A percentile compares a stretch with the other conserved stretches of the same genome.
Conservation (phyloP, 2,113 vertebrate genomes). For the Callocephalon fimbriatum region DNA sequence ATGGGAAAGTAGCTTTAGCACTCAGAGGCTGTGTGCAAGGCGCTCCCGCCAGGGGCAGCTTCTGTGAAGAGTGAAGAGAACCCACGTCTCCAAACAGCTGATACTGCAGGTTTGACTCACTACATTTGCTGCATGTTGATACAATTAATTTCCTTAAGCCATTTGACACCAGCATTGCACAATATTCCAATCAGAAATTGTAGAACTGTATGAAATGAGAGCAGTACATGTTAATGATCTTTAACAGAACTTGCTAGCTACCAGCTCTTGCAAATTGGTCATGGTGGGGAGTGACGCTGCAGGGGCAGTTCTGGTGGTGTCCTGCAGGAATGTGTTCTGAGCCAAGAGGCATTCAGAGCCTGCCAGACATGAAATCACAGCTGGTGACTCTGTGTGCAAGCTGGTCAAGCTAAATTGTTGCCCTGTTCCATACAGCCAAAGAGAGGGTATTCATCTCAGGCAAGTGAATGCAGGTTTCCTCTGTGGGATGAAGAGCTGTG, state of each 20-base stretch:
- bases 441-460: not conserved
- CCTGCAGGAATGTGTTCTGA: not conserved
- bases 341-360: not conserved
- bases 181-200: not conserved
- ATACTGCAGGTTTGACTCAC: not conserved
- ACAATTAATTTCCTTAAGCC: not conserved
- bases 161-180: not conserved
- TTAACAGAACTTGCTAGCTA: not conserved
- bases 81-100: not conserved
- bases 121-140: not conserved
- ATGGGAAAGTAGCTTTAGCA: not conserved
- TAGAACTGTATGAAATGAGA: not conserved
- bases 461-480: not conserved
- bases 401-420: accelerated
- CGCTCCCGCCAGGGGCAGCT: accelerated
- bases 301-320: not conserved
- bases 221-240: not conserved
- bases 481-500: not conserved
- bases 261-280: not conserved
- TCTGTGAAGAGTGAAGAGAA: not conserved
- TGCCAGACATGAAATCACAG: not conserved
- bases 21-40: not conserved
- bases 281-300: accelerated
- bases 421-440: not conserved
- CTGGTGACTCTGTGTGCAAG: not conserved